phyloP scores from a whole-genome alignment of 1,140 invertebrate genomes.

The Atopsyche davidsoni region DNA sequence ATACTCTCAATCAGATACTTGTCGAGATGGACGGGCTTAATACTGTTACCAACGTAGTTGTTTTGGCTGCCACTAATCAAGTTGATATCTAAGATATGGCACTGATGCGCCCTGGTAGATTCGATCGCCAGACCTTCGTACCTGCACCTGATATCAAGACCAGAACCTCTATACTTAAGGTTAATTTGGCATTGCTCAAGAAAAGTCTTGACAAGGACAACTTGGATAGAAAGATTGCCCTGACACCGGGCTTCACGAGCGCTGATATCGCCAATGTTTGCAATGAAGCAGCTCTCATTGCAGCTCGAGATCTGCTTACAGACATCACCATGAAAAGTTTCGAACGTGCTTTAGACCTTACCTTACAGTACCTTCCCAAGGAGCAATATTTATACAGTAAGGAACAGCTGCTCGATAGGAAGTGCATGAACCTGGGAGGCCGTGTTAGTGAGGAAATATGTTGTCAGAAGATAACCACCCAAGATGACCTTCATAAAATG shows the following conservation, averaged over 20 bases:
- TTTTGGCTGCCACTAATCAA: constrained; percentile 58
- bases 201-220: constrained; percentile 83
- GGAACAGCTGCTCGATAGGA: constrained; percentile 89
- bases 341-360: constrained; percentile 92
- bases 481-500: constrained; percentile 96
- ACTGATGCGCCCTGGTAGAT: constrained; percentile 52
- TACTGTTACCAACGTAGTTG: constrained; percentile 46
- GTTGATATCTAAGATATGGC: constrained; percentile 57
- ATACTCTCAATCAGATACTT: constrained; percentile 31
- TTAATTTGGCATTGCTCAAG: constrained; percentile 83
- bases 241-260: constrained; percentile 92
- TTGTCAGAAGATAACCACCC: constrained; percentile 92
- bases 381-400: constrained; percentile 98
- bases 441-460: constrained; percentile 95
- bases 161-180: constrained; percentile 81
- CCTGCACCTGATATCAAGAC: background rate
- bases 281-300: constrained; percentile 97
- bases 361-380: constrained; percentile 98
- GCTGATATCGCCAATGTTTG: constrained; percentile 99
- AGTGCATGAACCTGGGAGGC: constrained; percentile 93
- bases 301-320: constrained; percentile 79
- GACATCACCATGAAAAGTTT: constrained; percentile 87
- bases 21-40: constrained; percentile 34
- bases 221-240: constrained; percentile 84
- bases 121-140: background rate